Conservation (phyloP, 2,797 vertebrate genomes). For the Fistularia tabacaria region DNA sequence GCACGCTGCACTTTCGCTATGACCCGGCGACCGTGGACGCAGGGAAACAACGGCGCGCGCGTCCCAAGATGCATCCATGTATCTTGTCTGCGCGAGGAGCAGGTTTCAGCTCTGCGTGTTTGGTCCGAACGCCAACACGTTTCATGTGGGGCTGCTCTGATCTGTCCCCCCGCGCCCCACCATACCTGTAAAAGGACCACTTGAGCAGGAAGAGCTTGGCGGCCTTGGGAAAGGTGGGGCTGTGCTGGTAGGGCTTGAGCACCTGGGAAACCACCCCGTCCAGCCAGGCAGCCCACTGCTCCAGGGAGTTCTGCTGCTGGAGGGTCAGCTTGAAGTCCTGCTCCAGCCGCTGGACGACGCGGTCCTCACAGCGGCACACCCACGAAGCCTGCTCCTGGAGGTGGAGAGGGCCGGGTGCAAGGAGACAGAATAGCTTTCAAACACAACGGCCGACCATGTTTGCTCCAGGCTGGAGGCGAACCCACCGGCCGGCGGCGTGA, state of each 20-base stretch:
- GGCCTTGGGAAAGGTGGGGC: constrained; percentile 85
- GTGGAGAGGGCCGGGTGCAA: neutral
- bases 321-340: constrained; percentile 96
- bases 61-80: too few relatives aligned
- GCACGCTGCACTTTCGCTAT: too few relatives aligned
- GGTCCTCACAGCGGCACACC: constrained; percentile 92
- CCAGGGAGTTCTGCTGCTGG: constrained; percentile 95
- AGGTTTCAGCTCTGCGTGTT: too few relatives aligned
- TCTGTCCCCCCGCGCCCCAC: neutral
- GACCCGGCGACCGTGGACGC: too few relatives aligned
- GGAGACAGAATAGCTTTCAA: neutral
- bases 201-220: constrained; percentile 94
- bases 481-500: too few relatives aligned
- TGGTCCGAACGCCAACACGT: too few relatives aligned
- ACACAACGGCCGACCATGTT: too few relatives aligned
- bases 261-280: constrained; percentile 90
- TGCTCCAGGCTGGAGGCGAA: too few relatives aligned
- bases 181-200: constrained; percentile 96
- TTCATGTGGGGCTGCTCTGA: too few relatives aligned
- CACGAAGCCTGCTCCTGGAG: constrained; percentile 91
- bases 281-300: constrained; percentile 95
- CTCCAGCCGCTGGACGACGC: constrained; percentile 89
- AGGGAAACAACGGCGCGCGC: too few relatives aligned
- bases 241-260: constrained; percentile 90
- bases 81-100: too few relatives aligned